Evolutionary conservation across 2,888 invertebrate genomes (phyloP), one percentile per base, ranked within the genome.

Genomic region (Hylaea fasciaria): DNA sequence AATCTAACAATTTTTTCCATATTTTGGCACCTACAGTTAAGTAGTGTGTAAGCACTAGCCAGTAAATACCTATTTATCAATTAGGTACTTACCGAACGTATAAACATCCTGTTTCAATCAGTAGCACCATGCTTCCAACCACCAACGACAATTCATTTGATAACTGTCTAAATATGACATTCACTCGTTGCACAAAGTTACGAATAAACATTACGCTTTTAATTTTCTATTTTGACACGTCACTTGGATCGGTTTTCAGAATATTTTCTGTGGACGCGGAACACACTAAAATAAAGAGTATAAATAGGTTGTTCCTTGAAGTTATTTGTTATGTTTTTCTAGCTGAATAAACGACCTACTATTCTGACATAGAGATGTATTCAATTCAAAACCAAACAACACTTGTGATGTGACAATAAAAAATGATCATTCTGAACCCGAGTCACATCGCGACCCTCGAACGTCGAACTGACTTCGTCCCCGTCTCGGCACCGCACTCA

Each of bases 381-480:
- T 22, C 22, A 22, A 22, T 22, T 22, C 22, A 22, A 2, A 22
- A 22, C 22, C 22, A 22, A 22, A 22, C 5, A 5, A 3, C 22
- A 22, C 5, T 22, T 22, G 22, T 22, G 22, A 12, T n/a, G 0
- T 37, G n/a, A 10, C 12, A 10, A 37, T 12, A 12, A 11, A 37
- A 37, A n/a, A 37, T n/a, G n/a, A 37, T n/a, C n/a, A 37, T 37
- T 37, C 37, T 3, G 0, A 37, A 4, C 37, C 7, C 37, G 10
- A 16, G 44, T 16, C 47, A 43, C 39, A 5, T 37, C 53, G 41
- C 0, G 39, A 10, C 35, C 28, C 14, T 45, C 53, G 39, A 47
- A 58, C 47, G 37, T 50, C 40, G 0, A 46, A 55, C 60, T 60
- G 60, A 16, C 45, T 22, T 41, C 54, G 17, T 44, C 45, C 16